Evolutionary conservation across 92 coral and sea anemone genomes (phyloP).

Genomic region (Actinostola sp.): DNA sequence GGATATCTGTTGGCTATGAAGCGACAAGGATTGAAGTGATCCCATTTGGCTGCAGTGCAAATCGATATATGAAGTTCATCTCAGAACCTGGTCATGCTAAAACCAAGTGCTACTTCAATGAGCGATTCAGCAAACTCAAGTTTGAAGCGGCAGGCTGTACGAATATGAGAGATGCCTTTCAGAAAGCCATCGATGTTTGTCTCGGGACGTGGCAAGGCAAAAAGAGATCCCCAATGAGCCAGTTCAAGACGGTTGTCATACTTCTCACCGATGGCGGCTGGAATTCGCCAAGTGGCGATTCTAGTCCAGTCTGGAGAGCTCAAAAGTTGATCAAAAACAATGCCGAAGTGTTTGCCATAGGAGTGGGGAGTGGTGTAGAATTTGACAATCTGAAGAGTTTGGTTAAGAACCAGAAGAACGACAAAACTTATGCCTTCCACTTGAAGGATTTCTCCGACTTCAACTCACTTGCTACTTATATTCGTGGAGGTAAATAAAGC

Average conservation of each 20-base stretch:
- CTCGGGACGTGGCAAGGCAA: constrained; percentile 20
- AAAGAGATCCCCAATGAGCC: constrained; percentile 33
- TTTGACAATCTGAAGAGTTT: constrained; percentile 14
- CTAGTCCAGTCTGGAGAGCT: constrained; percentile 51
- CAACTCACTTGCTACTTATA: constrained; percentile 68
- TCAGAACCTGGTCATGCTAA: constrained; percentile 29
- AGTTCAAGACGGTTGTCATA: constrained; percentile 59
- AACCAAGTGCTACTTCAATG: constrained; percentile 77
- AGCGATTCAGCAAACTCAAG: constrained; percentile 34
- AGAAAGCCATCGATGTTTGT: constrained; percentile 41
- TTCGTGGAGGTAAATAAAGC: constrained; percentile 70
- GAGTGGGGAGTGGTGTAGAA: constrained; percentile 55
- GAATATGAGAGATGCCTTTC: constrained; percentile 67
- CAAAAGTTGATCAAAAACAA: constrained; percentile 5
- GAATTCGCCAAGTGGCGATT: constrained; percentile 44
- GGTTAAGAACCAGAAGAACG: constrained; percentile 25
- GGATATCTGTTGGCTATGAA: constrained; percentile 63
- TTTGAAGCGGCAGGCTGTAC: constrained; percentile 49
- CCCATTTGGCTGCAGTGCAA: constrained; percentile 54
- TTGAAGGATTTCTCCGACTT: constrained; percentile 59
- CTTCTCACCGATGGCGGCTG: constrained; percentile 75
- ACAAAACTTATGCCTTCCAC: constrained; percentile 55
- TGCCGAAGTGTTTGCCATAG: constrained; percentile 71
- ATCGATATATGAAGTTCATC: constrained; percentile 56
- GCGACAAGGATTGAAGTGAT: constrained; percentile 80